These are phyloP conservation scores for Agrotis clavis DNA, from an alignment of 2,888 invertebrate species.

Conservation along the genomic window DNA sequence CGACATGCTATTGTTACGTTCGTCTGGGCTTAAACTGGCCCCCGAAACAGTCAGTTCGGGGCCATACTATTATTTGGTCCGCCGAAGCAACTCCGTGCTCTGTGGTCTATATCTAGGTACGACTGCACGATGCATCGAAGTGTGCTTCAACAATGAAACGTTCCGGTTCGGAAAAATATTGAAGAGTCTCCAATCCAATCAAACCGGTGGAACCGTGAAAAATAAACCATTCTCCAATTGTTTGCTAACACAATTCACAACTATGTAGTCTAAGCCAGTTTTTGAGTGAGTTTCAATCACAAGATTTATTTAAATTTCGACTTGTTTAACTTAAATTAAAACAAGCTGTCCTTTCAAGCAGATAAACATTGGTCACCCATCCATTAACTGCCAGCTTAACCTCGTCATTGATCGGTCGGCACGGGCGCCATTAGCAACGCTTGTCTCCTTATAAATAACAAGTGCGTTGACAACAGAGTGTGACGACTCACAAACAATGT, in stretches of 20 bases:
- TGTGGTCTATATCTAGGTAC: background rate
- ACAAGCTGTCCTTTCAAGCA: slow-evolving; percentile 11
- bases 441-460: slow-evolving; percentile 39
- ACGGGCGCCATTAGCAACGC: slow-evolving; percentile 27
- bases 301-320: background rate
- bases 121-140: background rate
- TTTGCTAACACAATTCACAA: background rate
- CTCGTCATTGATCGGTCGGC: slow-evolving; percentile 39
- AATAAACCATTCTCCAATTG: background rate
- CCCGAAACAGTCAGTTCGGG: background rate
- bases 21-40: background rate
- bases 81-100: background rate
- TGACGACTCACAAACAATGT: slow-evolving; percentile 39
- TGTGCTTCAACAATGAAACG: background rate
- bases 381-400: slow-evolving; percentile 19
- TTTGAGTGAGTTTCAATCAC: background rate
- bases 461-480: slow-evolving; percentile 37
- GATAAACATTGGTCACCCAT: slow-evolving; percentile 15
- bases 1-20: too few species aligned
- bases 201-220: background rate
- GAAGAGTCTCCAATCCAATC: background rate
- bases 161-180: background rate
- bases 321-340: background rate
- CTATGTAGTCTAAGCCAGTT: background rate
- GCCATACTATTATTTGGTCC: background rate